phyloP scores from a whole-genome alignment of 2,888 invertebrate species.

The Litoditis marina region DNA sequence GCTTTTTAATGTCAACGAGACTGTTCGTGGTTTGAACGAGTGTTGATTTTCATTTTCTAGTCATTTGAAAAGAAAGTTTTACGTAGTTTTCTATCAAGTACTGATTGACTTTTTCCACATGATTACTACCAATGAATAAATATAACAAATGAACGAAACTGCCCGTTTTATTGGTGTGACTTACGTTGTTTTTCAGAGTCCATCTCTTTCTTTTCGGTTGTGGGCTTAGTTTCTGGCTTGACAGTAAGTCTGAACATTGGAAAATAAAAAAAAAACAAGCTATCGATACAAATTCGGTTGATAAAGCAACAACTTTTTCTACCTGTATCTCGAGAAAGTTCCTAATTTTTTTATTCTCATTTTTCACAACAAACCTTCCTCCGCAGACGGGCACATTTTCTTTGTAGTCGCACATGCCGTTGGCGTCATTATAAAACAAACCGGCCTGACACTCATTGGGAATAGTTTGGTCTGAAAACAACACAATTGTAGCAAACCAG shows the following conservation, averaged over 20 bases:
- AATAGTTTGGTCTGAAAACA: conserved; percentile 1
- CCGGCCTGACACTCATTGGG: conserved; percentile 22
- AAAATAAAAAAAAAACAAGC: neutral
- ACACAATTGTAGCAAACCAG: too few species aligned
- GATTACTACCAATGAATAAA: too few species aligned
- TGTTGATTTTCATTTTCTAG: too few species aligned
- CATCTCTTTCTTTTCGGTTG: neutral
- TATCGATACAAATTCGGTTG: neutral
- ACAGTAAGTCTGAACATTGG: neutral
- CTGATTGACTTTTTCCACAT: too few species aligned
- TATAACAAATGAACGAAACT: too few species aligned
- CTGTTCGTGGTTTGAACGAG: too few species aligned
- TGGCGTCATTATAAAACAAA: conserved; percentile 33
- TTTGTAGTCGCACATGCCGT: conserved; percentile 39
- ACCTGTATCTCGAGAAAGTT: neutral
- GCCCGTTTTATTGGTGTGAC: too few species aligned
- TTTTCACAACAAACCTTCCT: conserved; percentile 6
- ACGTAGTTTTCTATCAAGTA: too few species aligned
- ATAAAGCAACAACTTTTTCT: neutral
- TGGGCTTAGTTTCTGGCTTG: too few species aligned
- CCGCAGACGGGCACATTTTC: conserved; percentile 29
- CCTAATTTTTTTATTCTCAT: neutral
- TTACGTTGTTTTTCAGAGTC: too few species aligned
- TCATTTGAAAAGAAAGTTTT: too few species aligned
- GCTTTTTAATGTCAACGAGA: too few species aligned